Base-by-base conservation (phyloP, 2,888 invertebrate genomes). In the Crossocerus cetratus region DNA sequence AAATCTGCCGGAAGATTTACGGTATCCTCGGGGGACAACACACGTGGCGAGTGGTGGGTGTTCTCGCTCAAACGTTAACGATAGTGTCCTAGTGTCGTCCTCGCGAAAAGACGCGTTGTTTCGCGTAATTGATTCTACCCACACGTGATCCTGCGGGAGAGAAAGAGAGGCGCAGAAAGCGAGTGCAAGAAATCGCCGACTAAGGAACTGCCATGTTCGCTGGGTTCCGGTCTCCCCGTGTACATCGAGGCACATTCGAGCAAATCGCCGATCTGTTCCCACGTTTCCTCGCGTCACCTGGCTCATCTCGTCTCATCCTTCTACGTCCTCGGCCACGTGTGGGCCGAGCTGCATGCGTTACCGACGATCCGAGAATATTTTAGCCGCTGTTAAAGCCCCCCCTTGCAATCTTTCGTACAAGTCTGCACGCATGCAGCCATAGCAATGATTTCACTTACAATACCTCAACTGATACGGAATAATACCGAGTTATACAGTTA, bases 231-330 rank as follows among this genome's bases (percentile, higher is more conserved):
- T 56, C 44, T 14, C 45, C 18, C 60, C 16, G 61, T 69, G 71
- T 80, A 76, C 68, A 74, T 55, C 72, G 57, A 53, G 57, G 64
- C 62, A 44, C 56, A 60, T 58, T 57, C 73, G 70, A 81, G 78
- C 82, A 82, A 82, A 82, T 82, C 82, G 78, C 20, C 80, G 72
- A 75, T 80, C 82, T 81, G 82, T 82, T 82, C 82, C 81, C 82
- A 82, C 82, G 80, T 82, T 82, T 65, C 64, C 76, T 70, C 72
- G 69, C 42, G 42, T 63, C 49, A 49, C 49, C 16, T 14, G 49
- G 49, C 49, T 49, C 49, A 49, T 49, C 49, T 14, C 58, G 66
- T 32, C 68, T 66, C 61, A 57, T 68, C 65, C 58, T 23, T 8
- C 16, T 20, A 58, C 22, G 53, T 72, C 71, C 67, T 64, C 57